Evolutionary conservation across 2,113 vertebrate genomes (phyloP).

Genomic region (Caranx ignobilis): DNA sequence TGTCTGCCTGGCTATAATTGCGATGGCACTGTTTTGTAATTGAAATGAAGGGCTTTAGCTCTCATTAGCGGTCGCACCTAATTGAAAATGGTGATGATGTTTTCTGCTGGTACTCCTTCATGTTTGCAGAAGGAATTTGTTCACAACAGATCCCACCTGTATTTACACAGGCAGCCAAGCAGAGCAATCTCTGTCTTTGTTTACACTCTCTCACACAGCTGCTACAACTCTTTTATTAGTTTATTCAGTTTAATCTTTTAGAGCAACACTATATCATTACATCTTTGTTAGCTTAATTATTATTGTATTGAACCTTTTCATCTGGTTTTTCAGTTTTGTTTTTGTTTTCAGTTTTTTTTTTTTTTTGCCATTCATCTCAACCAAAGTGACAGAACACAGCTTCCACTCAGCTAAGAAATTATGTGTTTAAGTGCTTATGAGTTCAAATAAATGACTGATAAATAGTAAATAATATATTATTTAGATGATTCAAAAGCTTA

Average conservation of each 20-base stretch:
- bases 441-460: not conserved
- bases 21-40: constrained; percentile 27
- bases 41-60: constrained; percentile 25
- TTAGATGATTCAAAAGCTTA: not conserved
- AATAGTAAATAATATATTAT: too few species aligned
- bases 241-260: not conserved
- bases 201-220: constrained; percentile 5
- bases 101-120: constrained; percentile 3
- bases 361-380: too few species aligned
- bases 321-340: not conserved
- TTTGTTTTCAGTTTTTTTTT: not conserved
- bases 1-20: not conserved
- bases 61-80: constrained; percentile 36
- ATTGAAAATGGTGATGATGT: constrained; percentile 54
- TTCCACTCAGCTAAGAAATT: not conserved
- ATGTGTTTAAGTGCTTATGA: not conserved
- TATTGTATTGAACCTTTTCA: not conserved
- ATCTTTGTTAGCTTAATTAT: not conserved
- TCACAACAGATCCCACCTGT: constrained; percentile 42
- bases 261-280: not conserved
- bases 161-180: constrained; percentile 57
- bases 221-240: too few species aligned
- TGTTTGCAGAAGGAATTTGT: constrained; percentile 52
- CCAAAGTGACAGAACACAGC: too few species aligned
- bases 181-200: constrained; percentile 32